Percentiles rank a stretch among this genome's conserved stretches.
Conservation (phyloP, 2,888 invertebrate genomes). For the Xestia c-nigrum region DNA sequence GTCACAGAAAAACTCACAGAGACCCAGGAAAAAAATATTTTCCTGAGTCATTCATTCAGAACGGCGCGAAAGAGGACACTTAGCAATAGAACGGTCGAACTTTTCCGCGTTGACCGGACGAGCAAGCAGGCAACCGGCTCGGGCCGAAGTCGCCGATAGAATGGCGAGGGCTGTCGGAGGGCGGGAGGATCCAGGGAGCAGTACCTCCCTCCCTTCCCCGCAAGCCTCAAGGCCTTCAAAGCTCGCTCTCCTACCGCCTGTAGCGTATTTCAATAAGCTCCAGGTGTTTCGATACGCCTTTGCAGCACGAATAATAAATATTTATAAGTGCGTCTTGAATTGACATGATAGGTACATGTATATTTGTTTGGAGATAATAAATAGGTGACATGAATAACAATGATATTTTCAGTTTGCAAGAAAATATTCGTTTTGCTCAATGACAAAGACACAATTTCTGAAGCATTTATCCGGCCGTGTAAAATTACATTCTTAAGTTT, state of each 20-base stretch:
- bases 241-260: constrained; percentile 59
- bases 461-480: neutral
- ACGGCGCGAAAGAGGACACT: constrained; percentile 40
- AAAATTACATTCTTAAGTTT: neutral
- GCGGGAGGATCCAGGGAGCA: constrained; percentile 70
- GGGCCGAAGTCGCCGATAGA: constrained; percentile 65
- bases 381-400: constrained; percentile 43
- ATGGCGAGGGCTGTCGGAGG: constrained; percentile 66
- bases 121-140: constrained; percentile 41
- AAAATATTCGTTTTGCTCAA: neutral
- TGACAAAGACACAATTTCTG: neutral
- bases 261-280: constrained; percentile 57
- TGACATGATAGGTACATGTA: constrained; percentile 18
- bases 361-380: constrained; percentile 35
- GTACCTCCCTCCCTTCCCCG: constrained; percentile 73
- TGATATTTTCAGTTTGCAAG: constrained; percentile 5
- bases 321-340: constrained; percentile 40
- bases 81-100: constrained; percentile 53
- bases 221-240: constrained; percentile 24
- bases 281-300: constrained; percentile 57
- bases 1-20: neutral
- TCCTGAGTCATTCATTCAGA: constrained; percentile 25
- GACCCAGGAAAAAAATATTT: constrained; percentile 6
- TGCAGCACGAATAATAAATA: constrained; percentile 46
- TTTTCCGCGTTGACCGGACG: constrained; percentile 60